Conservation (phyloP, 2,113 vertebrate species). For the Chascanopsetta lugubris region DNA sequence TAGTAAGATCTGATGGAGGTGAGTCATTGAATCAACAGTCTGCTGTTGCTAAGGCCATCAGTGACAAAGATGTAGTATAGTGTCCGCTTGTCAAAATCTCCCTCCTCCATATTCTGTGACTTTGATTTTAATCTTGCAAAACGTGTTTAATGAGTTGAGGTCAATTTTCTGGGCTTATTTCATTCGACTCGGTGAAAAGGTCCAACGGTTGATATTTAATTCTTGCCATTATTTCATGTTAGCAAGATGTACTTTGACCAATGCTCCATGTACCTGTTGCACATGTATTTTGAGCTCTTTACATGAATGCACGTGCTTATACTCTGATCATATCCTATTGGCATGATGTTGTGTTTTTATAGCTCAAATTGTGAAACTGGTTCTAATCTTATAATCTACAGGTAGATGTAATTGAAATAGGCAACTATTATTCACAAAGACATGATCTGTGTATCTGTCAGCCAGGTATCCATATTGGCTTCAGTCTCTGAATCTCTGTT, state of each 20-base stretch:
- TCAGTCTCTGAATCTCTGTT: conserved; percentile 71
- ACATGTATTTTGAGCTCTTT: conserved; percentile 25
- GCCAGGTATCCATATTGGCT: conserved; percentile 57
- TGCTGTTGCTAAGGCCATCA: conserved; percentile 71
- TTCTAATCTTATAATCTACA: conserved; percentile 7
- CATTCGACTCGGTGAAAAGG: not conserved
- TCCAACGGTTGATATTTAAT: not conserved
- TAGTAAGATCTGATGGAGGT: conserved; percentile 45
- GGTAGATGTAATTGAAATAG: conserved; percentile 6
- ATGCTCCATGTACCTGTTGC: conserved; percentile 5
- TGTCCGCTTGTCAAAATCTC: conserved; percentile 41
- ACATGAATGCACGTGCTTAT: conserved; percentile 14
- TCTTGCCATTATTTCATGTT: not conserved
- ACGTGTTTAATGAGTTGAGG: not conserved
- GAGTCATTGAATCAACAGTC: conserved; percentile 75
- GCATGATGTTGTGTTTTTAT: conserved; percentile 36
- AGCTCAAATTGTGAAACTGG: not conserved
- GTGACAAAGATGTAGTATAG: conserved; percentile 54
- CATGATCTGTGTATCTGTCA: conserved; percentile 24
- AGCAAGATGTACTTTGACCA: not conserved
- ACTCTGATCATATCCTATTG: conserved; percentile 15
- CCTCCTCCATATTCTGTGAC: conserved; percentile 7
- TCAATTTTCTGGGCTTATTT: not conserved
- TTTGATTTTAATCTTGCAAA: conserved; percentile 7
- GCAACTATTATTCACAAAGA: not conserved